A percentile compares a stretch with the other conserved stretches of the same genome.
These are phyloP conservation scores for Halotydeus destructor DNA, from an alignment of 1,140 invertebrate species.

Conservation along the genomic window DNA sequence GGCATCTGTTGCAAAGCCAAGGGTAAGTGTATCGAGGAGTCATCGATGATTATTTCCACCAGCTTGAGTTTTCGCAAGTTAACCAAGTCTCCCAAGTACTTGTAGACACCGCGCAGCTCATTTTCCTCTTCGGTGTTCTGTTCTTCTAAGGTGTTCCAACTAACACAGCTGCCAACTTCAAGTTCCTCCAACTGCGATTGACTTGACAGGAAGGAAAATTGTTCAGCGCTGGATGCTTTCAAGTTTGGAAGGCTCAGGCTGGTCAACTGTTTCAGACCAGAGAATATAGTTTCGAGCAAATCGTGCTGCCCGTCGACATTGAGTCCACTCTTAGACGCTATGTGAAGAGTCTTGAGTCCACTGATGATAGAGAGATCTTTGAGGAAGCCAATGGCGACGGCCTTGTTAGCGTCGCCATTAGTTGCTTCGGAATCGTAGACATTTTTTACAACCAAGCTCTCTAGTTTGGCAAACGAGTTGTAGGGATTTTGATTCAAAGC, in stretches of 20 bases:
- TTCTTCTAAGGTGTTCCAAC: constrained; percentile 1
- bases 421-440: neutral
- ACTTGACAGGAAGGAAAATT: constrained; percentile 3
- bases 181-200: constrained; percentile 1
- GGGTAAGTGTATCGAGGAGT: neutral
- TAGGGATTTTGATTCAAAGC: neutral
- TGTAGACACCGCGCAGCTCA: neutral
- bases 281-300: neutral
- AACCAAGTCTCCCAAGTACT: constrained; percentile 6
- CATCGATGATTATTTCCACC: constrained; percentile 6
- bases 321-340: neutral
- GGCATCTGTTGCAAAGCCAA: constrained; percentile 4
- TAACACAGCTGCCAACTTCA: constrained; percentile 9
- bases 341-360: neutral
- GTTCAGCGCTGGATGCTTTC: neutral
- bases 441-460: neutral
- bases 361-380: neutral
- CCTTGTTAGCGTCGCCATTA: too few relatives aligned
- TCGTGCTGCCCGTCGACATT: neutral
- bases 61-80: constrained; percentile 2
- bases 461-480: constrained; percentile 3
- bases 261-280: neutral
- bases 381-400: neutral
- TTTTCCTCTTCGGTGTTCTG: too few relatives aligned
- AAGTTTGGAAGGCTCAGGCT: neutral